These are phyloP conservation scores for Drosophila emarginata DNA, from an alignment of 2,888 invertebrate species.

Conservation along the genomic window DNA sequence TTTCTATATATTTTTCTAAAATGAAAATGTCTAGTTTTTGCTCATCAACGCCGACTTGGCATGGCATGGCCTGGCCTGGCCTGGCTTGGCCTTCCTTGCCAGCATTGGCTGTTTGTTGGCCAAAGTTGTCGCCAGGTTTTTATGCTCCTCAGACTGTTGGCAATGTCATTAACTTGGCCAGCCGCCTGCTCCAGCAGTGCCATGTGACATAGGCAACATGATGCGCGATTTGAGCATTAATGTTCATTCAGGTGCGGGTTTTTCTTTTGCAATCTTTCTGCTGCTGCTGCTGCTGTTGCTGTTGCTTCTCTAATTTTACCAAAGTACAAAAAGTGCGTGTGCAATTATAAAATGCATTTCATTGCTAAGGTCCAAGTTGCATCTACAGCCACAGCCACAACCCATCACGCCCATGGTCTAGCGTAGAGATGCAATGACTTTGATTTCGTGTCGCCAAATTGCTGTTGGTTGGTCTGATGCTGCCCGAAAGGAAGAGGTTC, in stretches of 20 bases:
- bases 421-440: slow-evolving; percentile 66
- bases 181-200: slow-evolving; percentile 43
- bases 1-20: slow-evolving; percentile 79
- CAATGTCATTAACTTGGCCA: slow-evolving; percentile 77
- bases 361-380: slow-evolving; percentile 45
- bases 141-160: slow-evolving; percentile 42
- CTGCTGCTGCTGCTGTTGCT: slow-evolving; percentile 2
- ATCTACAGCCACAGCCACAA: not conserved
- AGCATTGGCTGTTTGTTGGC: slow-evolving; percentile 65
- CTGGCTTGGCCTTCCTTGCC: slow-evolving; percentile 23
- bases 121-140: slow-evolving; percentile 73
- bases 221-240: slow-evolving; percentile 79
- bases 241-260: slow-evolving; percentile 62
- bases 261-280: slow-evolving; percentile 12
- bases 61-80: not conserved
- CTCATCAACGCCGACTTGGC: slow-evolving; percentile 67
- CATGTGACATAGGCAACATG: slow-evolving; percentile 77
- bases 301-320: slow-evolving; percentile 63
- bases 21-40: slow-evolving; percentile 79
- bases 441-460: slow-evolving; percentile 80
- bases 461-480: slow-evolving; percentile 25
- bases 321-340: slow-evolving; percentile 76
- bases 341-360: slow-evolving; percentile 78
- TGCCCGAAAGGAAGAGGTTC: slow-evolving; percentile 73
- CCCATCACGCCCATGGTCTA: slow-evolving; percentile 15